These are phyloP conservation scores for Bolborhynchus lineola DNA, from an alignment of 2,113 vertebrate genomes.

Conservation along the genomic window DNA sequence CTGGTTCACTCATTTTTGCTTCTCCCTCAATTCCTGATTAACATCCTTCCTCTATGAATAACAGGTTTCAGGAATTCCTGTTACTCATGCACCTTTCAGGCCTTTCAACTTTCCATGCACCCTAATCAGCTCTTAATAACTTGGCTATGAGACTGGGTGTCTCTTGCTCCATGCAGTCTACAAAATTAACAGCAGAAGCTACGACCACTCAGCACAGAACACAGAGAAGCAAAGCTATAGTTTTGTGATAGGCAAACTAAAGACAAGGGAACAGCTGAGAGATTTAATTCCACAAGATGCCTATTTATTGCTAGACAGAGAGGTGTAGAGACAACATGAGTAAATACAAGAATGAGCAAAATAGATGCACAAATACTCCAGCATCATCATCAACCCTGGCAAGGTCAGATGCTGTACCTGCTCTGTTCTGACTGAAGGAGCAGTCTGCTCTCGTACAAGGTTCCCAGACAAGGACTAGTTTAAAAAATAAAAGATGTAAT, in stretches of 20 bases:
- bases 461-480: not conserved
- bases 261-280: not conserved
- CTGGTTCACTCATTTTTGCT: not conserved
- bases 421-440: not conserved
- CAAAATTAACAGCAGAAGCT: not conserved
- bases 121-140: not conserved
- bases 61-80: not conserved
- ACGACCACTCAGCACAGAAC: not conserved
- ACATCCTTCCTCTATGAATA: not conserved
- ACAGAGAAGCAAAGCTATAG: not conserved
- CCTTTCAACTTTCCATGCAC: too few relatives aligned
- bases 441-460: not conserved
- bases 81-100: not conserved
- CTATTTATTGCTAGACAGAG: not conserved
- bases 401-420: not conserved
- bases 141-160: too few relatives aligned
- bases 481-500: not conserved
- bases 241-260: not conserved
- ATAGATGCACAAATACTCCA: not conserved
- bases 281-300: not conserved
- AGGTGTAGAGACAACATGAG: not conserved
- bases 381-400: accelerated
- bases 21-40: not conserved
- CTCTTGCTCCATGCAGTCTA: not conserved
- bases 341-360: not conserved